Conservation (phyloP, 2,888 invertebrate genomes). For the Andrena minutula region DNA sequence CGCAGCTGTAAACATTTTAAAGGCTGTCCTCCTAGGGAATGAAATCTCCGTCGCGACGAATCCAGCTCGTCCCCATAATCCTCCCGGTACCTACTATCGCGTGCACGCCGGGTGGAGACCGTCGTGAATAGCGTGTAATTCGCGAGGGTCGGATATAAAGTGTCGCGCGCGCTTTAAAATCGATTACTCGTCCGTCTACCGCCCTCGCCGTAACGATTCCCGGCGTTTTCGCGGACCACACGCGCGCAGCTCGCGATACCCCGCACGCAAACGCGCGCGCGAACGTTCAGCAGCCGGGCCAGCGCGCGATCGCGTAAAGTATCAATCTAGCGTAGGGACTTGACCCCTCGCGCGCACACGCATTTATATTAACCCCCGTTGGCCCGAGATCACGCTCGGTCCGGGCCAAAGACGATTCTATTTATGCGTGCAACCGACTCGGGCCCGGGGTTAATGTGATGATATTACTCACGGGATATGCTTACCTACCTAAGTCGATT, state of each 20-base stretch:
- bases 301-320: constrained; percentile 62
- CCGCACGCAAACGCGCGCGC: not conserved
- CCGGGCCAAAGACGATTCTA: constrained; percentile 78
- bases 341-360: constrained; percentile 70
- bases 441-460: constrained; percentile 78
- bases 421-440: constrained; percentile 78
- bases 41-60: not conserved
- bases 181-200: constrained; percentile 41
- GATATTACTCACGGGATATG: constrained; percentile 80
- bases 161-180: constrained; percentile 56
- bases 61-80: no score
- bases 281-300: not conserved
- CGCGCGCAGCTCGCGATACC: constrained; percentile 1
- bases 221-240: constrained; percentile 54
- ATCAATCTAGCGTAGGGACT: constrained; percentile 69
- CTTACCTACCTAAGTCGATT: constrained; percentile 78
- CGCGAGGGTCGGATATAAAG: constrained; percentile 46
- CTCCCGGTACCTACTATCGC: constrained; percentile 6
- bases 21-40: not conserved
- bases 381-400: constrained; percentile 74
- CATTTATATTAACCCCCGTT: constrained; percentile 78
- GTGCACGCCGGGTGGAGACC: constrained; percentile 25
- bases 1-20: not conserved
- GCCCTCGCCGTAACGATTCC: constrained; percentile 39
- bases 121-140: constrained; percentile 49